Evolutionary conservation across 2,113 vertebrate genomes (phyloP), one percentile per base, ranked within the genome.

Genomic region (Telmatochromis sp.): DNA sequence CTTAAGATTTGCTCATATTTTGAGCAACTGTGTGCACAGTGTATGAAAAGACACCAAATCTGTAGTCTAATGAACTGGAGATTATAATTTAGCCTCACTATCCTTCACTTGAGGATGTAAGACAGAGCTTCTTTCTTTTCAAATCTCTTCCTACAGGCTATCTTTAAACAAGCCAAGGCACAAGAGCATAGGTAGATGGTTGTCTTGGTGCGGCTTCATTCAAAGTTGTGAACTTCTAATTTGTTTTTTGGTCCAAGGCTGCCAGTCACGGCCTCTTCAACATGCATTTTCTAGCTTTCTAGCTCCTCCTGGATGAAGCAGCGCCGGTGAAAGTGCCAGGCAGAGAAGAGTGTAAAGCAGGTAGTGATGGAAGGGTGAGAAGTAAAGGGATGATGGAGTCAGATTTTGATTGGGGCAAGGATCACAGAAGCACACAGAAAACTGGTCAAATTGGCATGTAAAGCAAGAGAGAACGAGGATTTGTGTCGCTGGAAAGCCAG

Each of bases 171-270:
- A 85, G 81, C 2, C 15, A 85, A 86, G 90, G 88, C n/a, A 90
- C 63, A 71, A 9, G 84, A 87, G 87, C 9, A 33, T 9, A 71
- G 65, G n/a, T 4, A 33, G 5, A 71, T 11, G 68, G 90, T 91
- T 92, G 90, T 65, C 89, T 89, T 91, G 92, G 91, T 89, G 89
- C 91, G 11, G 84, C 86, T 60, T 28, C 50, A 84, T 91, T 94
- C 93, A 90, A 95, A 91, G 91, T 86, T 50, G 50, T 79, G 83
- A 86, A 90, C 85, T 86, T 83, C 82, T 90, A 88, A 91, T 94
- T 94, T 86, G 84, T 89, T 90, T 92, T 89, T 81, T 75, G 47
- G 33, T 89, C 73, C 71, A 12, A 53, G 60, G 57, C 80, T 93
- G 88, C 88, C 87, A 89, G 63, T 79, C 75, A 65, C 8, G 68